Percentiles rank a stretch among this genome's conserved stretches.
These are phyloP conservation scores for Nautilus pompilius DNA, from an alignment of 1,140 invertebrate genomes.

Conservation along the genomic window DNA sequence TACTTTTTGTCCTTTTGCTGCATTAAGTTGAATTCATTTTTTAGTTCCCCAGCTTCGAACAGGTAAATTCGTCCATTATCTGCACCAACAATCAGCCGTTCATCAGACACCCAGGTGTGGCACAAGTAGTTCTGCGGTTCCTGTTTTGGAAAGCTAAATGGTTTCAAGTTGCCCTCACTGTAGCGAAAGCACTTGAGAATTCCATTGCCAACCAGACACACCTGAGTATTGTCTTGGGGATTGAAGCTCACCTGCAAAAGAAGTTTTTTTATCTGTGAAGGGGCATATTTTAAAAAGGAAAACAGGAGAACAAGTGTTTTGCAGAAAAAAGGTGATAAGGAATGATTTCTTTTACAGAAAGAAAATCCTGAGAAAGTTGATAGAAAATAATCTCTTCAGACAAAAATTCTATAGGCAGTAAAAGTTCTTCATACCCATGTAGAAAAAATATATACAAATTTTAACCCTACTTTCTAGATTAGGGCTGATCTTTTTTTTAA, in stretches of 20 bases:
- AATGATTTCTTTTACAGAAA: no score
- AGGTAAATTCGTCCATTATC: constrained; percentile 69
- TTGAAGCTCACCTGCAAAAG: constrained; percentile 65
- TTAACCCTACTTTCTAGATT: no score
- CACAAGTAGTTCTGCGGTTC: constrained; percentile 71
- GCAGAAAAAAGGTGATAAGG: no score
- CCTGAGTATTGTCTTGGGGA: constrained; percentile 71
- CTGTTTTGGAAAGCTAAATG: constrained; percentile 77
- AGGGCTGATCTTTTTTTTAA: no score
- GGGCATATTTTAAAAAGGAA: neutral
- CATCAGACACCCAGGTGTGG: constrained; percentile 64
- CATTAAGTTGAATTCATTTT: constrained; percentile 53
- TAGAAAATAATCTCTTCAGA: no score
- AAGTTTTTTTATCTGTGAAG: neutral
- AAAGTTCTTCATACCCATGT: no score
- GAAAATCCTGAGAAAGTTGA: no score
- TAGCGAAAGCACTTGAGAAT: constrained; percentile 75
- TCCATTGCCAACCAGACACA: constrained; percentile 71
- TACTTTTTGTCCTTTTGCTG: constrained; percentile 28
- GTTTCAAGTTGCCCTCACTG: constrained; percentile 75
- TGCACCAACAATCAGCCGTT: constrained; percentile 74
- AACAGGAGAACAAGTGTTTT: neutral
- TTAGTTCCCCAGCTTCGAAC: constrained; percentile 76
- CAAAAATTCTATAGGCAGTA: no score
- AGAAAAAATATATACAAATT: no score